phyloP scores from a whole-genome alignment of 2,888 invertebrate species.

The Microchrysa polita region DNA sequence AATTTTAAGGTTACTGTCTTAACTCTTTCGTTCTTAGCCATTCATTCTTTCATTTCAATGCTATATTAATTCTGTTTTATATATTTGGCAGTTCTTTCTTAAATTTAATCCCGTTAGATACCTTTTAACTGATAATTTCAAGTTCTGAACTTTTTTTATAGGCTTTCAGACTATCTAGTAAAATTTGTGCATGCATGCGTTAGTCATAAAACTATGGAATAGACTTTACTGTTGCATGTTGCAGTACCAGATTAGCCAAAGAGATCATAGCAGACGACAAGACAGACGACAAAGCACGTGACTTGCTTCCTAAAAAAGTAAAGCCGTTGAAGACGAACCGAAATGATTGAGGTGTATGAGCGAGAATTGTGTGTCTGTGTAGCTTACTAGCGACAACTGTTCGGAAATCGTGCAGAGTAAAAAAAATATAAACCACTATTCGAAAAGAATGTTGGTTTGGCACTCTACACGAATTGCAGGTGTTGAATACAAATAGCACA shows the following conservation, averaged over 20 bases:
- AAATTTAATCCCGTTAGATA: no score
- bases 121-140: neutral
- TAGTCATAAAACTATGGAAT: no score
- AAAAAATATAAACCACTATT: neutral
- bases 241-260: neutral
- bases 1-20: neutral
- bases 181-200: no score
- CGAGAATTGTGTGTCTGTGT: no score
- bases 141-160: neutral
- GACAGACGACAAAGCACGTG: conserved; percentile 34
- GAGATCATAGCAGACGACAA: neutral
- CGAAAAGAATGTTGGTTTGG: neutral
- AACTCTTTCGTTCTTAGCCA: neutral
- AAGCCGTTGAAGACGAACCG: neutral
- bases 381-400: no score
- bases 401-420: neutral
- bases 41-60: no score
- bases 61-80: no score
- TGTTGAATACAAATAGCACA: neutral
- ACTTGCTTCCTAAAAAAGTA: conserved; percentile 12
- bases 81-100: no score
- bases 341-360: no score
- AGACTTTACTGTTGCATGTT: no score
- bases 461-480: conserved; percentile 12
- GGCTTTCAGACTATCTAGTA: neutral